A percentile compares a stretch with the other conserved stretches of the same genome.
Conservation (phyloP, 1,140 invertebrate genomes). For the Drosophila nasuta region DNA sequence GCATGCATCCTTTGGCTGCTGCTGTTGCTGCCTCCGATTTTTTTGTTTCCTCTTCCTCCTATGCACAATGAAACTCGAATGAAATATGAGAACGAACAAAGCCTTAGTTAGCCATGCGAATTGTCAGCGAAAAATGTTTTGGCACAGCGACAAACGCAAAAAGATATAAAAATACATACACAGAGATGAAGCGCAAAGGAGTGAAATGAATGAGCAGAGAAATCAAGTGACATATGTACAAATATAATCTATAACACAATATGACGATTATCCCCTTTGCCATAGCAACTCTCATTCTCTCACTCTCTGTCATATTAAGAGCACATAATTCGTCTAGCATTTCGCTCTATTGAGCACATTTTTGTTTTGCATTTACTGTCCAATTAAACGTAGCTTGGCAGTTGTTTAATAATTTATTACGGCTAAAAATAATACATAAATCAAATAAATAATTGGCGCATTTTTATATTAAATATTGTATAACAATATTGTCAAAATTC, state of each 20-base stretch:
- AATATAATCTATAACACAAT: conserved; percentile 11
- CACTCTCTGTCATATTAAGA: not conserved
- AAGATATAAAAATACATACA: not conserved
- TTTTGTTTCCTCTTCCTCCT: not conserved
- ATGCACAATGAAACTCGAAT: conserved; percentile 53
- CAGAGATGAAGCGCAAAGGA: not conserved
- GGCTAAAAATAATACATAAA: too few species aligned
- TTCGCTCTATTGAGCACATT: not conserved
- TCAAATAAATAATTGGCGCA: too few species aligned
- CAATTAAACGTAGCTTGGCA: too few species aligned
- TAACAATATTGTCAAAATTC: too few species aligned
- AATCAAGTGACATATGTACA: conserved; percentile 43
- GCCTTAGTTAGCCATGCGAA: conserved; percentile 49
- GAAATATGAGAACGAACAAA: conserved; percentile 60
- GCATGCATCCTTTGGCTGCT: conserved; percentile 46
- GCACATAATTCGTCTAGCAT: not conserved
- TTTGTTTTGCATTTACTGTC: not conserved
- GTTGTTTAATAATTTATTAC: too few species aligned
- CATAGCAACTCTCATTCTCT: not conserved
- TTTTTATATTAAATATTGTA: too few species aligned
- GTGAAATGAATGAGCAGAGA: not conserved
- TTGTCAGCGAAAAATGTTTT: conserved; percentile 73
- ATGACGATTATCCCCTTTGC: not conserved
- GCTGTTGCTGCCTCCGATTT: too few species aligned
- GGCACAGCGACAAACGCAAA: conserved; percentile 45